These are phyloP conservation scores for Palloptera scutellata DNA, from an alignment of 2,888 invertebrate genomes.

Conservation along the genomic window DNA sequence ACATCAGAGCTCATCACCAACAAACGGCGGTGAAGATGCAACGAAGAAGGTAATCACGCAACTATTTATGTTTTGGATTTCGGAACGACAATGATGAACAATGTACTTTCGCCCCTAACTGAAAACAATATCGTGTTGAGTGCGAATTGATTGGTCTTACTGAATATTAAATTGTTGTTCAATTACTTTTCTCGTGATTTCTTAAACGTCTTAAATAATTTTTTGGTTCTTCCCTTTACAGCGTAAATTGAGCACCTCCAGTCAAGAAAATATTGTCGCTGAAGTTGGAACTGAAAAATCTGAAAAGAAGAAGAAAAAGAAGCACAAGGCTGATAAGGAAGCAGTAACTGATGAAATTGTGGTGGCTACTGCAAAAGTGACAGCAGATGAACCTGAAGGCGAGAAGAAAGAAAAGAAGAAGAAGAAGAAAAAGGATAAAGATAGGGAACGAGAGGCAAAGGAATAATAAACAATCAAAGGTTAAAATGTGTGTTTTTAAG, in stretches of 20 bases:
- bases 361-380: conserved; percentile 48
- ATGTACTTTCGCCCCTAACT: conserved; percentile 44
- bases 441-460: conserved; percentile 66
- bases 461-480: conserved; percentile 18
- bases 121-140: conserved; percentile 48
- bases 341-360: conserved; percentile 54
- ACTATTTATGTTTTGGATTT: background rate
- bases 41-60: conserved; percentile 53
- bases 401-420: conserved; percentile 72
- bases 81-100: conserved; percentile 39
- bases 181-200: too few species aligned
- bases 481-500: conserved; percentile 2
- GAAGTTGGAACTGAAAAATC: conserved; percentile 60
- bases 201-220: background rate
- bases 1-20: conserved; percentile 36
- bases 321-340: conserved; percentile 69
- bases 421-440: conserved; percentile 79
- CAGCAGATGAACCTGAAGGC: conserved; percentile 59
- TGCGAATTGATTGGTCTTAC: conserved; percentile 54
- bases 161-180: conserved; percentile 21
- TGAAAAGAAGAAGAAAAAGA: conserved; percentile 72
- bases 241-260: conserved; percentile 69
- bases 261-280: conserved; percentile 56
- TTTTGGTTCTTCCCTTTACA: conserved; percentile 45
- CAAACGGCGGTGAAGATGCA: conserved; percentile 56